Percentiles rank a stretch among this genome's conserved stretches.
Evolutionary conservation across 2,888 invertebrate genomes (phyloP).

Genomic region (Seira musarum): DNA sequence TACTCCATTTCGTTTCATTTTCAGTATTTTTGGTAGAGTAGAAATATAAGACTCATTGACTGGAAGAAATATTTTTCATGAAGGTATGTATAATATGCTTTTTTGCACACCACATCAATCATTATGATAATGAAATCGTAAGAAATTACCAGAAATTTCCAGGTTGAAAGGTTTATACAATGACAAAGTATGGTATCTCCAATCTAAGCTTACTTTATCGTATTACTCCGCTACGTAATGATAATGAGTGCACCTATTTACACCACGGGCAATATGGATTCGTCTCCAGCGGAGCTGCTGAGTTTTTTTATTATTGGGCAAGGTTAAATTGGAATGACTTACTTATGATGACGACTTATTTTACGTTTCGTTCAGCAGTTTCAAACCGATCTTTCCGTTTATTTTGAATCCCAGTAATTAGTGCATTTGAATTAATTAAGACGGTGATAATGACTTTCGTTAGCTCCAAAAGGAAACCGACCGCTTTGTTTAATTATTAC

Average conservation of each 20-base stretch:
- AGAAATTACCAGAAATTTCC: background rate
- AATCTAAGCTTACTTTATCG: background rate
- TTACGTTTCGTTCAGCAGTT: background rate
- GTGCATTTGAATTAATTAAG: background rate
- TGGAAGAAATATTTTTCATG: slow-evolving; percentile 48
- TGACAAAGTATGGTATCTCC: too few species aligned
- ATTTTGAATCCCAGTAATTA: slow-evolving; percentile 17
- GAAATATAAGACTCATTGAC: slow-evolving; percentile 52
- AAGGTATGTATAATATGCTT: slow-evolving; percentile 20
- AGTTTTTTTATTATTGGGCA: slow-evolving; percentile 11
- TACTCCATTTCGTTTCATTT: background rate
- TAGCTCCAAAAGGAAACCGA: background rate
- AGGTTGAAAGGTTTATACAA: background rate
- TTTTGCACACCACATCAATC: background rate
- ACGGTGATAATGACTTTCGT: background rate
- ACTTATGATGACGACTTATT: slow-evolving; percentile 25
- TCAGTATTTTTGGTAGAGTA: too few species aligned
- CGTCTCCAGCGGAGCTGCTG: background rate
- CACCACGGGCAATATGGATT: background rate
- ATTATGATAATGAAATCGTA: background rate
- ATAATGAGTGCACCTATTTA: background rate
- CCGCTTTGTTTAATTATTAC: background rate
- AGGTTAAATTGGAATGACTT: slow-evolving; percentile 26
- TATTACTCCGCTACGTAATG: background rate
- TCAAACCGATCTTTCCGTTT: background rate